Base-by-base conservation (phyloP, 2,113 vertebrate genomes). In the Epinephelus lanceolatus region DNA sequence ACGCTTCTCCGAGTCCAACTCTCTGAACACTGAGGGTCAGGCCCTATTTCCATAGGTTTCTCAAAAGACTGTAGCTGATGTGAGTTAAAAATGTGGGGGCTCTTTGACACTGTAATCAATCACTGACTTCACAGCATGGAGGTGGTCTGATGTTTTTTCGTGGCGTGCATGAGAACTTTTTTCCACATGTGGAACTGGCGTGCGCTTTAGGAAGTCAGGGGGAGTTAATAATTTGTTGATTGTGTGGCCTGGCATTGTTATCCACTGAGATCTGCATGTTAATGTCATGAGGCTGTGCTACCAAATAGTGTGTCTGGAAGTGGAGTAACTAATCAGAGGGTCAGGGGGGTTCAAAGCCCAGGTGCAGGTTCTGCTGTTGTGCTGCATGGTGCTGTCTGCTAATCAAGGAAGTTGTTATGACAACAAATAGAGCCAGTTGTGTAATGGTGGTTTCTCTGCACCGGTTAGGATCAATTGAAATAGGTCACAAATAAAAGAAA, bases 141-240 rank as follows among this genome's bases (percentile, higher is more conserved):
- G 85, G 85, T 80, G 87, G 88, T 89, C 85, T 85, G 77, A 76
- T 80, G 81, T 84, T 92, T 53, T 70, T 76, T 76, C 62, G 85
- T 65, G 12, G 88, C 88, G 80, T 13, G 72, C 88, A 92, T 91
- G 61, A 87, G 61, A 88, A 73, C 76, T 76, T 91, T 91, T 92
- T 92, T 91, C 92, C 91, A 92, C 85, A 93, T 89, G 88, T 88
- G 79, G 85, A 93, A 65, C 81, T 91, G 83, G 82, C 69, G 45
- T 88, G 91, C 72, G 78, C 77, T 71, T 51, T 76, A 81, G 70
- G 80, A 88, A 83, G 76, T 85, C 68, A 47, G 68, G 71, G 85
- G 83, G 76, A 70, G 87, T 90, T 91, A 92, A 90, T 92, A 89
- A 92, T 92, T 93, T 87, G 87, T 88, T 94, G 88, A 94, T 92